Conservation (phyloP, 2,113 vertebrate species). For the Psilopsiagon aymara region DNA sequence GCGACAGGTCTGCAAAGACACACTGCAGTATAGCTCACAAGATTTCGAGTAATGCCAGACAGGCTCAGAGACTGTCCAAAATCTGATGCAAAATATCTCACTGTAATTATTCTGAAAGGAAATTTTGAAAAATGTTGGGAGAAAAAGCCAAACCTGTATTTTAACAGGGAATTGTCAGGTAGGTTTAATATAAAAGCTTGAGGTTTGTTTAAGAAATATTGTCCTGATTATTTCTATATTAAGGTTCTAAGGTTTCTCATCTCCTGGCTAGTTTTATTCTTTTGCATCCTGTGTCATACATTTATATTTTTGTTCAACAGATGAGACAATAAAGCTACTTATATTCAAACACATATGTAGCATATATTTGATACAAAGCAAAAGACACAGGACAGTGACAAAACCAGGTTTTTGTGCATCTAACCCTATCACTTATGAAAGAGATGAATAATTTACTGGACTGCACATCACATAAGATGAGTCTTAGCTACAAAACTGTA, state of each 20-base stretch:
- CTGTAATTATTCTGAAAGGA: not conserved
- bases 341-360: not conserved
- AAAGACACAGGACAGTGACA: not conserved
- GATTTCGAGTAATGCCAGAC: not conserved
- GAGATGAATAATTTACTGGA: not conserved
- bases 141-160: not conserved
- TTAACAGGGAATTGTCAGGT: not conserved
- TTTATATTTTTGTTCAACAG: not conserved
- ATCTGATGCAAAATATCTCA: not conserved
- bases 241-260: not conserved
- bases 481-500: not conserved
- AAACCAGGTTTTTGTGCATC: not conserved
- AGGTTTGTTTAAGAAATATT: not conserved
- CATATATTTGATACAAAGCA: not conserved
- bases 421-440: not conserved
- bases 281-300: not conserved
- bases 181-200: not conserved
- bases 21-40: not conserved
- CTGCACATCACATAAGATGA: not conserved
- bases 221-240: not conserved
- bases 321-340: not conserved
- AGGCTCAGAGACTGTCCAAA: not conserved
- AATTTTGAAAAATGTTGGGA: not conserved
- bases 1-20: not conserved
- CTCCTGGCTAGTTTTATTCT: not conserved